Conservation (phyloP, 2,797 vertebrate genomes). For the Rhinella marina region DNA sequence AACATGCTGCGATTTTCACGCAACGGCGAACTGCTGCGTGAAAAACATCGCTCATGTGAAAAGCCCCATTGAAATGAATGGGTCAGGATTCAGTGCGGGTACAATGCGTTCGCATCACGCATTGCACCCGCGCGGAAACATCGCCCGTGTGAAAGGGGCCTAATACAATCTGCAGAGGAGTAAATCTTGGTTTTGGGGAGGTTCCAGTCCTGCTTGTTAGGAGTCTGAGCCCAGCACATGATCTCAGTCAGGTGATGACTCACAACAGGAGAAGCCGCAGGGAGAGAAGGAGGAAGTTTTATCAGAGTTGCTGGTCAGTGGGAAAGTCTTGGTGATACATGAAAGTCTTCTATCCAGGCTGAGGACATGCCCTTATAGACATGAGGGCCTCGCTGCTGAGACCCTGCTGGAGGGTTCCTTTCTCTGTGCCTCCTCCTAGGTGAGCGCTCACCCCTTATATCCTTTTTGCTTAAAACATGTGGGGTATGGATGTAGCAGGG, state of each 20-base stretch:
- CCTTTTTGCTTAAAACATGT: not conserved
- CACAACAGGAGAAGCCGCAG: constrained; percentile 46
- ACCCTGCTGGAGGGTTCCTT: constrained; percentile 63
- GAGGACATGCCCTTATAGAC: constrained; percentile 45
- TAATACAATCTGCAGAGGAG: not conserved
- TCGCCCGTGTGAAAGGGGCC: too few relatives aligned
- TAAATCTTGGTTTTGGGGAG: not conserved
- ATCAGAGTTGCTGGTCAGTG: not conserved
- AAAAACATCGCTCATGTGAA: too few relatives aligned
- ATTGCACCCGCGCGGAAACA: too few relatives aligned
- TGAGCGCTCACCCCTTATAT: constrained; percentile 49
- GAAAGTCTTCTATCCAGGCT: not conserved
- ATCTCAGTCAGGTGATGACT: constrained; percentile 69
- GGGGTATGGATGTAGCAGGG: not conserved
- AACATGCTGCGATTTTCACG: too few relatives aligned
- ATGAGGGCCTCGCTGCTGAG: constrained; percentile 60
- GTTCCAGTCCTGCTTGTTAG: constrained; percentile 16
- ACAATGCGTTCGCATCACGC: too few relatives aligned
- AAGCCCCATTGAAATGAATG: too few relatives aligned
- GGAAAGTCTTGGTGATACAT: not conserved
- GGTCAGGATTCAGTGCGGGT: too few relatives aligned
- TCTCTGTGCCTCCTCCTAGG: constrained; percentile 57
- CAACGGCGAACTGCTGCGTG: too few relatives aligned
- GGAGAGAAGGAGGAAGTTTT: constrained; percentile 45
- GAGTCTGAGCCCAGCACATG: constrained; percentile 62